Evolutionary conservation across 2,797 vertebrate species (phyloP).

Genomic region (Jordanella pulchra): DNA sequence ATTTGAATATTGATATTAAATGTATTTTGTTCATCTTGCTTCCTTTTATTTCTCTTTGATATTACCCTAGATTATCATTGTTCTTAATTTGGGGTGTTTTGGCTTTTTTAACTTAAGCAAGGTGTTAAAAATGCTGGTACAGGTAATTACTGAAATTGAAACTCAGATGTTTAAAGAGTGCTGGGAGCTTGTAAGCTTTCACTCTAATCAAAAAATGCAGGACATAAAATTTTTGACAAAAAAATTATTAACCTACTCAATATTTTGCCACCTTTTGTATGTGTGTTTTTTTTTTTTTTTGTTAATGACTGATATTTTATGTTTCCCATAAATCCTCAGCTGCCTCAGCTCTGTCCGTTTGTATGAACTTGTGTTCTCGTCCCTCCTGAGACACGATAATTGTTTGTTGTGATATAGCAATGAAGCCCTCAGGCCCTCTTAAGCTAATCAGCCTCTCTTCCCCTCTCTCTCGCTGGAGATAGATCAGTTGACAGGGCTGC

Average conservation of each 20-base stretch:
- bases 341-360: slow-evolving; percentile 15
- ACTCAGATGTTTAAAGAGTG: slow-evolving; percentile 57
- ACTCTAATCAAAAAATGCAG: neutral
- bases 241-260: too few relatives aligned
- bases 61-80: neutral
- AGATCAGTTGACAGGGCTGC: slow-evolving; percentile 63
- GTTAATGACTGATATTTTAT: neutral
- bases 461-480: slow-evolving; percentile 44
- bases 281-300: neutral
- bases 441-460: slow-evolving; percentile 70
- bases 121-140: slow-evolving; percentile 20
- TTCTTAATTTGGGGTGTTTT: neutral
- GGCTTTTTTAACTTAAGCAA: neutral
- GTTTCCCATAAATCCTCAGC: slow-evolving; percentile 26
- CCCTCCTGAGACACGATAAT: slow-evolving; percentile 70
- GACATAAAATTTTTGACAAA: neutral
- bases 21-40: neutral
- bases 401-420: slow-evolving; percentile 81
- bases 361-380: slow-evolving; percentile 25
- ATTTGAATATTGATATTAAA: neutral
- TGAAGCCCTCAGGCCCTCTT: slow-evolving; percentile 75
- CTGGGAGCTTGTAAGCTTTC: neutral
- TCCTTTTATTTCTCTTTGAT: slow-evolving; percentile 2
- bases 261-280: neutral
- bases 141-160: slow-evolving; percentile 53